Evolutionary conservation across 2,888 invertebrate genomes (phyloP).

Genomic region (Cataglyphis altisquamis): DNA sequence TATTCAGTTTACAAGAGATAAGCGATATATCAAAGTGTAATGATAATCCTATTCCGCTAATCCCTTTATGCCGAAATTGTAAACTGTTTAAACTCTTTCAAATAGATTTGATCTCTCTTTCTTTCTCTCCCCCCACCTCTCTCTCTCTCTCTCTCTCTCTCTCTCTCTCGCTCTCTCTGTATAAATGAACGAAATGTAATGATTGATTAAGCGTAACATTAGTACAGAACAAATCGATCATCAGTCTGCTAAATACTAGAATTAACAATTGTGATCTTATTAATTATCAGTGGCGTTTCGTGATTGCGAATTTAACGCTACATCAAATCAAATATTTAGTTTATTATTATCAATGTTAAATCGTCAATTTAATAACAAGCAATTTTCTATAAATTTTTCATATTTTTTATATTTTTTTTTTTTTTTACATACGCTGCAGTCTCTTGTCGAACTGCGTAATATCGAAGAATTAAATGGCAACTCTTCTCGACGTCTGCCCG

Average conservation of each 20-base stretch:
- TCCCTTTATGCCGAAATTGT: background rate
- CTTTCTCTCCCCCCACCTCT: background rate
- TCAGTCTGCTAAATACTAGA: slow-evolving; percentile 21
- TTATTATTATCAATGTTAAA: slow-evolving; percentile 23
- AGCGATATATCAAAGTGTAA: background rate
- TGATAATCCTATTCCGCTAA: slow-evolving; percentile 28
- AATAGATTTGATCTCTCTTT: slow-evolving; percentile 8
- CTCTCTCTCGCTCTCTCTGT: background rate
- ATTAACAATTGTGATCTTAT: slow-evolving; percentile 52
- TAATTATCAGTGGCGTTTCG: slow-evolving; percentile 31
- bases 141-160: too few species aligned
- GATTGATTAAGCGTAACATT: slow-evolving; percentile 36
- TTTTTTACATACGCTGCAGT: background rate
- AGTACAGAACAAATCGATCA: slow-evolving; percentile 35
- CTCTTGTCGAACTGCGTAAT: background rate
- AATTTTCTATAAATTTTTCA: background rate
- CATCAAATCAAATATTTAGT: background rate
- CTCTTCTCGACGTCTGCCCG: background rate
- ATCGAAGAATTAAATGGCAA: slow-evolving; percentile 10
- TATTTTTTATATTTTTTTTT: background rate
- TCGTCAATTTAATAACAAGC: background rate
- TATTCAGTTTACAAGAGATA: background rate
- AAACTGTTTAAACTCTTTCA: slow-evolving; percentile 46
- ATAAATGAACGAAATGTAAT: slow-evolving; percentile 23
- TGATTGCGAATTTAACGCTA: slow-evolving; percentile 42